Base-by-base conservation (phyloP, 1,140 invertebrate genomes). In the Drosophila micromelanica region DNA sequence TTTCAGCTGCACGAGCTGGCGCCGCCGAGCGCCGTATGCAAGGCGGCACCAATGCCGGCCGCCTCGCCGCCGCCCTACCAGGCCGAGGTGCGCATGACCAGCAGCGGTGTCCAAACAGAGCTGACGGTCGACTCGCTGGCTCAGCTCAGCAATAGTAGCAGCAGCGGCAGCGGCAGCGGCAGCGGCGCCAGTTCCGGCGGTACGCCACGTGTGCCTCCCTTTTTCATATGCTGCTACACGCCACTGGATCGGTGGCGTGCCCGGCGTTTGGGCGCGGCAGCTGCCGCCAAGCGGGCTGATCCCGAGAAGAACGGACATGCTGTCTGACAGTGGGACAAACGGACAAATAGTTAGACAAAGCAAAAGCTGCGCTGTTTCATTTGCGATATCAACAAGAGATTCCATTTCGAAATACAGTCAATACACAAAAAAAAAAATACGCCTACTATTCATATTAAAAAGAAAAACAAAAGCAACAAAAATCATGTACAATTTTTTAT, bases 381-480 rank as follows among this genome's bases (percentile, higher is more conserved):
- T 91, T 91, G 90, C 90, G 90, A 91, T 91, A 90, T 91, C 90
- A 91, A 91, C 82, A 91, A 91, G 71, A 78, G 73, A 81, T 85
- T 90, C 85, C 86, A 90, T 90, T 90, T 91, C 85, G 74, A 82
- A 76, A 55, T 35, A 82, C 82, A 86, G 65, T 81, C 82, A 52
- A 67, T 15, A 74, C 46, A 63, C 27, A 49, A 30, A 43, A 64
- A n/a, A 49, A 30, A 43, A 17, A 17, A 17, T 63, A 13, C 37
- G 59, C 45, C 52, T 54, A 56, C 46, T 69, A 69, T 59, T 70
- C 72, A 84, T 84, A 48, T 37, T 27, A 73, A 1, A 17, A 17
- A 17, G 1, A 40, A n/a, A 5, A 69, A 13, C 9, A n/a, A 13
- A 6, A 27, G 13, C 7, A 27, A 48, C 4, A 17, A 23, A 27